These are phyloP conservation scores for Operophtera brumata DNA, from an alignment of 2,888 invertebrate genomes.

Conservation along the genomic window DNA sequence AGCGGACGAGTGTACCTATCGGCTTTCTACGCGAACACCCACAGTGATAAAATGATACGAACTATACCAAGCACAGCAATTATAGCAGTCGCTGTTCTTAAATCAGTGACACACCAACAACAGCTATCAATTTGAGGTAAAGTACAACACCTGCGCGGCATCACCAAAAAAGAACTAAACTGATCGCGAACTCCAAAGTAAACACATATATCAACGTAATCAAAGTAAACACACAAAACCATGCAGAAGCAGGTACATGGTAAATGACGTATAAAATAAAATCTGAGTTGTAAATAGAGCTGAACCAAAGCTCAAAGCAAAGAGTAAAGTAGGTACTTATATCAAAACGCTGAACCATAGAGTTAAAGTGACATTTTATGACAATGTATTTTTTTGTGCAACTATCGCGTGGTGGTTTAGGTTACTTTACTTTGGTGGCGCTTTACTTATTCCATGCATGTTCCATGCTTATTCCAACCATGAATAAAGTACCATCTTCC, in stretches of 20 bases:
- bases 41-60: conserved; percentile 28
- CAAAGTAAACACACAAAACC: conserved; percentile 7
- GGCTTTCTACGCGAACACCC: no score
- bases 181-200: no score
- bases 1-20: no score
- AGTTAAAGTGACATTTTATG: neutral
- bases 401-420: neutral
- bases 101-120: conserved; percentile 53
- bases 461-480: no score
- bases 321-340: neutral
- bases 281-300: no score
- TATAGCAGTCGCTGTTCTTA: conserved; percentile 55
- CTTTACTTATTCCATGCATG: no score
- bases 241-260: neutral
- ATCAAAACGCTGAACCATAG: neutral
- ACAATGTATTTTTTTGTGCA: no score
- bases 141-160: conserved; percentile 35
- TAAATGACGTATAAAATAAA: no score
- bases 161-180: conserved; percentile 5
- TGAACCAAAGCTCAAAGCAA: neutral
- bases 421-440: no score
- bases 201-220: no score
- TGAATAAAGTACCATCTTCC: no score
- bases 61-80: conserved; percentile 61
- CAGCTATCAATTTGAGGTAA: conserved; percentile 41